Base-by-base conservation (phyloP, 2,888 invertebrate species). In the Drosophila colorata region DNA sequence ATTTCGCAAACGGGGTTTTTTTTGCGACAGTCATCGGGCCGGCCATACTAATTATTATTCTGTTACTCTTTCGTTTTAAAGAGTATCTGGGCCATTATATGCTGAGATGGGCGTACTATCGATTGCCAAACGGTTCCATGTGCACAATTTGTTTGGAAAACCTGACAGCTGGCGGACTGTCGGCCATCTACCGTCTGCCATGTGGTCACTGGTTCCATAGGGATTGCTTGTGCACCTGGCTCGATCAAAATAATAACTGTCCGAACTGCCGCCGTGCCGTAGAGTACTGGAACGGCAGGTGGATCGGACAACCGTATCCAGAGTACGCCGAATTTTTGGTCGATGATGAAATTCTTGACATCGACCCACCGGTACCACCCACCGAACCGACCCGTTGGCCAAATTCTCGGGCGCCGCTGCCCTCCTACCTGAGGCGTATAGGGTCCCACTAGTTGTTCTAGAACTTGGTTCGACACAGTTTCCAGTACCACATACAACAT, bases 201-300 rank as follows among this genome's bases (percentile, higher is more conserved):
- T 65, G 65, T 33, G 9, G 2, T 0, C 65, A 65, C 16, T 65
- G 68, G 65, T 65, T 65, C 46, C 65, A 65, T 14, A 65, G 55
- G 47, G 1, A 0, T 7, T 65, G 65, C 35, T 8, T 65, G 9
- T 4, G 13, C 18, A 2, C 1, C 4, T 65, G 65, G 65, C 11
- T 53, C 0, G 0, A 4, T 2, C 9, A n/a, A 1, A 37, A 2
- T 7, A 47, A 23, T 14, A 53, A 2, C 4, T 65, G 65, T 13
- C 68, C 65, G 4, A 65, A 65, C n/a, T 65, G 65, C 16, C 55
- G 65, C 1, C 8, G 2, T 0, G 1, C 11, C 11, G 53, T 53
- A 0, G 0, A 16, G 2, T 23, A 8, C 14, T 43, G 23, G 43
- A 16, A 23, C 13, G 43, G 33, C 0, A 7, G 4, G 2, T 3